Conservation (phyloP, 2,113 vertebrate species). For the Ochotona princeps region DNA sequence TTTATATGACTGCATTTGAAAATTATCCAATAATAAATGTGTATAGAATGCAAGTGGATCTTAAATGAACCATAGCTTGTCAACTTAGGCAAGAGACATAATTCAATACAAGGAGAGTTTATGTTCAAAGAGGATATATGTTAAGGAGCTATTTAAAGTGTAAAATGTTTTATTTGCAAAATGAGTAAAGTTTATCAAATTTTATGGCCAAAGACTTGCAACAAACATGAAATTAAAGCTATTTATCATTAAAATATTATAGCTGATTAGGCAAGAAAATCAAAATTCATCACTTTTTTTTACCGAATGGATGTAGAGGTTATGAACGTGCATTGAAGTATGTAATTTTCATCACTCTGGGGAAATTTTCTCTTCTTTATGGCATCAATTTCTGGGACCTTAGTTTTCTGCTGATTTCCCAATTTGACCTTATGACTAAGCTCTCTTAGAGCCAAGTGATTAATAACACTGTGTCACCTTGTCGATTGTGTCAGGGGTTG, state of each 20-base stretch:
- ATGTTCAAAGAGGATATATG: neutral
- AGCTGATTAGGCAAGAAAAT: neutral
- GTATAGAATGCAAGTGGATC: neutral
- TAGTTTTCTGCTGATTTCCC: neutral
- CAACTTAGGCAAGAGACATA: neutral
- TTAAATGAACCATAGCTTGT: neutral
- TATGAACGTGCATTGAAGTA: too few species aligned
- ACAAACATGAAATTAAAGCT: constrained; percentile 42
- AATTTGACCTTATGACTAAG: neutral
- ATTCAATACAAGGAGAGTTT: constrained; percentile 8
- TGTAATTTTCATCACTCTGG: neutral
- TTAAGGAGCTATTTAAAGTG: neutral
- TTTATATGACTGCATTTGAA: neutral
- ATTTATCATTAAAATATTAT: neutral
- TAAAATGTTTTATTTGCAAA: neutral
- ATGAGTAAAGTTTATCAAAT: neutral
- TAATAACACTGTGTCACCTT: neutral
- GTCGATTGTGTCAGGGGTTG: neutral
- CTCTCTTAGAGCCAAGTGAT: neutral
- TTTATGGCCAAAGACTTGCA: constrained; percentile 1
- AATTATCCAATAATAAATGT: neutral
- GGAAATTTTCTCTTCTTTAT: neutral
- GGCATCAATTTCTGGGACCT: neutral
- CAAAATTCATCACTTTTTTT: neutral
- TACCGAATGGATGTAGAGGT: neutral